Evolutionary conservation across 2,888 invertebrate genomes (phyloP), one percentile per base, ranked within the genome.

Genomic region (Liposcelis brunnea): DNA sequence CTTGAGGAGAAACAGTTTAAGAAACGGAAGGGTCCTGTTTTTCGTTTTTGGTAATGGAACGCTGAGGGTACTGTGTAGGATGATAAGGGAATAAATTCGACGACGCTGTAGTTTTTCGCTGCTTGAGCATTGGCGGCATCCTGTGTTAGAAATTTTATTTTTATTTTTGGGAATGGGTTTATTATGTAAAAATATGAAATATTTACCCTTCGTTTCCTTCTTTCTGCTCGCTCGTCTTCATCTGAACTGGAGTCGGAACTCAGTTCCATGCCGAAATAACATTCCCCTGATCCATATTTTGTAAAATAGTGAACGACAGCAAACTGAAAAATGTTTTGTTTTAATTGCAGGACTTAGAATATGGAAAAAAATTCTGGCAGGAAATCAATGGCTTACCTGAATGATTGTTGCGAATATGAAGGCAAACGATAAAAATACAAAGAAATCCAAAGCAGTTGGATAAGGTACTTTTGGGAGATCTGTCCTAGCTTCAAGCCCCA

Each of bases 291-390:
- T 18, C 83, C 83, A 52, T 79, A 77, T 62, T 84, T 85, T n/a
- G 84, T 84, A 60, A 80, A 83, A 59, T 80, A 82, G 59, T 85
- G 84, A 1, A 85, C 84, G n/a, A 82, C 74, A 2, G 84, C 83
- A 58, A 83, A 85, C 69, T 72, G 55, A 49, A 54, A 56, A 33
- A 50, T 45, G 50, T 49, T 35, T 35, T 52, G 42, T 19, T 31
- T 21, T n/a, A n/a, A n/a, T n/a, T n/a, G n/a, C n/a, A n/a, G n/a
- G 15, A 7, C 36, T 36, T 12, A 7, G 10, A 7, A 7, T 11
- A 16, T 7, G n/a, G 16, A 14, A 43, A 26, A 26, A 26, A 26
- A 26, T 26, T 26, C 8, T 26, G 26, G 8, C 8, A 26, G 8
- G 4, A 26, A 26, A 8, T 8, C 26, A 26, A 26, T 6, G 8